phyloP scores from a whole-genome alignment of 1,140 invertebrate species.

The Nasonia vitripennis region DNA sequence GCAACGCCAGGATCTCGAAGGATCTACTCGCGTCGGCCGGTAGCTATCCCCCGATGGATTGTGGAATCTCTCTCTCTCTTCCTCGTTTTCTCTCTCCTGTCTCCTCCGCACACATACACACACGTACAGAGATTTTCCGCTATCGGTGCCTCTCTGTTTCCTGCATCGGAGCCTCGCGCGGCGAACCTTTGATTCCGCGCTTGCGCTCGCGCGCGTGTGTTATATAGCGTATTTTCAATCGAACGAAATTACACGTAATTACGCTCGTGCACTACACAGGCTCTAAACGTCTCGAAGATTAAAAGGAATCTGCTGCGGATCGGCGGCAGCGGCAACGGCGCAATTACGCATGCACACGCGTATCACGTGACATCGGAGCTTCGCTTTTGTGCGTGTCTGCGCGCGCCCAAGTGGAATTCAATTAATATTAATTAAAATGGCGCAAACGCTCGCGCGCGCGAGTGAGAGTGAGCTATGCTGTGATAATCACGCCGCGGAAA shows the following conservation, averaged over 20 bases:
- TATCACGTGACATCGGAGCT: conserved; percentile 55
- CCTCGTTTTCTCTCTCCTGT: neutral
- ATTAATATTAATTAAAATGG: conserved; percentile 70
- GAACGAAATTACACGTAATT: conserved; percentile 66
- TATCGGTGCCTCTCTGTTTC: neutral
- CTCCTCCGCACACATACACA: neutral
- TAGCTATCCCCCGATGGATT: conserved; percentile 28
- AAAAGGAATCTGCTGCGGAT: conserved; percentile 60
- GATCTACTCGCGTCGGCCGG: neutral
- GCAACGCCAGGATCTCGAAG: conserved; percentile 21
- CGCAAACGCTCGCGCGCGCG: too few species aligned
- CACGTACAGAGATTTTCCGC: neutral
- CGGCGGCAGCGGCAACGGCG: conserved; percentile 21
- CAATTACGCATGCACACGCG: conserved; percentile 62
- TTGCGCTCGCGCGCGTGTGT: neutral
- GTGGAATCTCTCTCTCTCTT: conserved; percentile 13
- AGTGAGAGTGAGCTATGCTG: too few species aligned
- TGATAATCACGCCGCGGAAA: too few species aligned
- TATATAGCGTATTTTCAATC: conserved; percentile 58
- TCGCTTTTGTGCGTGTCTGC: neutral
- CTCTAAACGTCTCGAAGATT: conserved; percentile 59
- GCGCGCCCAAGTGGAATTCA: conserved; percentile 57
- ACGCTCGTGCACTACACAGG: conserved; percentile 52
- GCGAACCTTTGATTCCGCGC: conserved; percentile 23
- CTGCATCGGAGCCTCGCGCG: neutral